Conservation (phyloP, 2,113 vertebrate genomes). For the Chamaea fasciata region DNA sequence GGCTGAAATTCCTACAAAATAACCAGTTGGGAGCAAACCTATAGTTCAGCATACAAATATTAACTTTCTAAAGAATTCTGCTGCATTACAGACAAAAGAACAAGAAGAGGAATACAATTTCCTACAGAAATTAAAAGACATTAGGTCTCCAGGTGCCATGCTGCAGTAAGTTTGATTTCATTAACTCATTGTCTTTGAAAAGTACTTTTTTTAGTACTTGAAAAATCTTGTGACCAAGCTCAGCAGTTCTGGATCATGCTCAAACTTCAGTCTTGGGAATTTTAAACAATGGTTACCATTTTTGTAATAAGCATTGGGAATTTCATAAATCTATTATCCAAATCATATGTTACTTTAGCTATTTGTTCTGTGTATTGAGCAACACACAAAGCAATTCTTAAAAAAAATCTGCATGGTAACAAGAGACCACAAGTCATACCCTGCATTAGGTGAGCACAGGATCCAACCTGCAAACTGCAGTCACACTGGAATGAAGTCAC, state of each 20-base stretch:
- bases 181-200: neutral
- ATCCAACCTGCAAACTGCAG: neutral
- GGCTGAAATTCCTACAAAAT: neutral
- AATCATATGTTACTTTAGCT: neutral
- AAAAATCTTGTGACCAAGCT: neutral
- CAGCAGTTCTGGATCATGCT: neutral
- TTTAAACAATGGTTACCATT: neutral
- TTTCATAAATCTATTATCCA: neutral
- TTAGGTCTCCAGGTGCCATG: neutral
- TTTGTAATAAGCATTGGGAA: neutral
- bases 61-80: neutral
- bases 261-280: neutral
- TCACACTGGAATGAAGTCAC: neutral
- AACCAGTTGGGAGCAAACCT: neutral
- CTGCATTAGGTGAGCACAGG: neutral
- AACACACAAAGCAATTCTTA: neutral
- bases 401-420: neutral
- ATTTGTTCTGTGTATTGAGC: neutral
- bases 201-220: neutral
- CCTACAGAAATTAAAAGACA: neutral
- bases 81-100: neutral
- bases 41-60: neutral
- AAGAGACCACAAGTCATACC: neutral
- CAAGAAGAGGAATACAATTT: neutral
- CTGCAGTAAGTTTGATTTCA: neutral